Base-by-base conservation (phyloP, 2,797 vertebrate species). In the Novumbra hubbsi region DNA sequence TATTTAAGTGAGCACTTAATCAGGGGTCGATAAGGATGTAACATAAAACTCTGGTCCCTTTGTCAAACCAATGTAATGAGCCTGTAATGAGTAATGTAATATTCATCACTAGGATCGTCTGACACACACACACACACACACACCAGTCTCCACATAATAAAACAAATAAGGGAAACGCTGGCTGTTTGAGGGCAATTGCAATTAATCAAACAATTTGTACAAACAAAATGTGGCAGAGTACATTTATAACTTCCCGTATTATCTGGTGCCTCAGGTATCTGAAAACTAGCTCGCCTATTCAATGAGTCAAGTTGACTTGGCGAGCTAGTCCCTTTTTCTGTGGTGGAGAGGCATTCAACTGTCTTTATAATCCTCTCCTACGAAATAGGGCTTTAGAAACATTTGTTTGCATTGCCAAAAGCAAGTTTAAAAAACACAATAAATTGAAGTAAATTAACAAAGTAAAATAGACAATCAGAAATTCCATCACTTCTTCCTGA, bases 71-170 rank as follows among this genome's bases (percentile, higher is more conserved):
- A 78, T 91, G 90, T 93, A 93, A 94, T 91, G 91, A 93, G 86
- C 62, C 87, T 92, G 88, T 94, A 93, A 94, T 91, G 89, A 92
- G 72, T 74, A 12, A 88, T 94, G 78, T 85, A 93, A 89, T 86
- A 94, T 91, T 88, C 70, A 95, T 82, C 69, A 77, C 72, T 71
- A 72, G 7, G 79, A 86, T 92, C 84, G 85, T 45, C 75, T 81
- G 67, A 84, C 88, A 57, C 66, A 32, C 73, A 73, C 49, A 38
- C 30, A 32, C 63, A 66, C 19, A 38, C 24, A 30, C 4, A 57
- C n/a, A 21, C 52, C 55, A 57, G 7, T 21, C 19, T 55, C n/a
- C 21, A 57, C 9, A 57, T 11, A 21, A 57, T 24, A 14, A 71
- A 70, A 62, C 52, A 75, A 45, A 19, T 70, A 19, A 17, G 19